Percentiles rank a stretch among this genome's conserved stretches.
Conservation (phyloP, 2,888 invertebrate species). For the Fissipunctia ypsillon region DNA sequence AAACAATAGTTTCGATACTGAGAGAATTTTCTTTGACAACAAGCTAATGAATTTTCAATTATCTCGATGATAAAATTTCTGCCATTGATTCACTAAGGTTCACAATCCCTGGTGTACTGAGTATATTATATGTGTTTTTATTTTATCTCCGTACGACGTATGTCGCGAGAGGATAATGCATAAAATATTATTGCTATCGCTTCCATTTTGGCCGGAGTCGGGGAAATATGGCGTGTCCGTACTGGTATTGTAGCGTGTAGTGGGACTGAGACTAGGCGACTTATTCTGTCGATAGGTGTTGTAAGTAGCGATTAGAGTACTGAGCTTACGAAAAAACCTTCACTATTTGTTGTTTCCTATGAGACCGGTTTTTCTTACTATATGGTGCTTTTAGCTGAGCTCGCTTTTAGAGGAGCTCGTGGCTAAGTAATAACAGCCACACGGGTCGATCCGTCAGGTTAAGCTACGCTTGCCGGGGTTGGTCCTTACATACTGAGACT, state of each 20-base stretch:
- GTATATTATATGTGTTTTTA: conserved; percentile 47
- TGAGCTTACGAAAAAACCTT: conserved; percentile 2
- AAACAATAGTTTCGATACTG: background rate
- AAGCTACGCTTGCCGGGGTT: no score
- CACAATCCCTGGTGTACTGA: conserved; percentile 30
- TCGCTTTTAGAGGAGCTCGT: no score
- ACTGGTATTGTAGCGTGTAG: conserved; percentile 46
- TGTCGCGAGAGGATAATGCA: conserved; percentile 61
- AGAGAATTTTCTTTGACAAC: background rate
- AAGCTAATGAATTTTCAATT: background rate
- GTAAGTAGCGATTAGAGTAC: conserved; percentile 20
- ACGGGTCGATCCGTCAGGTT: no score
- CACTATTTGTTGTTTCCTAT: background rate
- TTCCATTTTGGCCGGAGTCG: conserved; percentile 32
- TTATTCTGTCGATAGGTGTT: conserved; percentile 10
- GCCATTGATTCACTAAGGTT: background rate
- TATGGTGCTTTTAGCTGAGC: background rate
- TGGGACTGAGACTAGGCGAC: conserved; percentile 12
- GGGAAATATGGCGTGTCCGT: conserved; percentile 46
- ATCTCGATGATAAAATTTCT: background rate
- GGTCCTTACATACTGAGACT: no score
- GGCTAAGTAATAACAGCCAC: no score
- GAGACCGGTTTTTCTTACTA: background rate
- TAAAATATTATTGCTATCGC: conserved; percentile 57
- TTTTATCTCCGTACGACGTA: conserved; percentile 37